Evolutionary conservation across 2,888 invertebrate species (phyloP), one percentile per base, ranked within the genome.

Genomic region (Pocota personata): DNA sequence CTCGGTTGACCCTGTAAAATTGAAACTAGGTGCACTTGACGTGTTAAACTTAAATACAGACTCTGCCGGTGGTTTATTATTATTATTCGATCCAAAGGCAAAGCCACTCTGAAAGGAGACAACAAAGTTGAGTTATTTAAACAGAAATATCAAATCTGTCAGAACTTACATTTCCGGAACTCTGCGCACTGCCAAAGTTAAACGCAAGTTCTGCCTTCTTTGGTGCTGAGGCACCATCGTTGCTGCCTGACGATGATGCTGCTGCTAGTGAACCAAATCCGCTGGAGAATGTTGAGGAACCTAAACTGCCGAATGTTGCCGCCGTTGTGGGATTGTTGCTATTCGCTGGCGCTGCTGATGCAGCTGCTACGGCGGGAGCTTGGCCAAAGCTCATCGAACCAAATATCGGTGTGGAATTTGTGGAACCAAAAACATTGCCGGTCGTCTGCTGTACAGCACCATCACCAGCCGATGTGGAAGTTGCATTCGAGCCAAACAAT

Each of bases 121-220:
- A 40, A 64, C 19, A 62, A n/a, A 37, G 14, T 48, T 14, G 48
- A 10, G 0, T 19, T 40, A 32, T 24, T 8, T 4, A 8, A 19
- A n/a, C 27, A 16, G 14, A 10, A 1, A 0, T n/a, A 37, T 12
- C 2, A 60, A 19, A 0, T 24, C 4, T 14, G 10, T 0, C 1
- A 8, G 0, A 12, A 73, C 82, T 69, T 82, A 87, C 87, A 67
- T 57, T 87, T 73, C 50, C 43, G 8, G 82, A 37, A 14, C 7
- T 32, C 16, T 86, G 86, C 50, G 88, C 43, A 50, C 88, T 80
- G 5, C 90, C 89, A 78, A 91, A 91, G 67, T 91, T 91, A 87
- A 91, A 91, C 71, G 90, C 89, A 16, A 88, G 75, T 35, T 89
- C 88, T n/a, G 89, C 84, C 83, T 90, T 90, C 57, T 90, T 90